These are phyloP conservation scores for Arothron firmamentum DNA, from an alignment of 2,113 vertebrate species.

Conservation along the genomic window DNA sequence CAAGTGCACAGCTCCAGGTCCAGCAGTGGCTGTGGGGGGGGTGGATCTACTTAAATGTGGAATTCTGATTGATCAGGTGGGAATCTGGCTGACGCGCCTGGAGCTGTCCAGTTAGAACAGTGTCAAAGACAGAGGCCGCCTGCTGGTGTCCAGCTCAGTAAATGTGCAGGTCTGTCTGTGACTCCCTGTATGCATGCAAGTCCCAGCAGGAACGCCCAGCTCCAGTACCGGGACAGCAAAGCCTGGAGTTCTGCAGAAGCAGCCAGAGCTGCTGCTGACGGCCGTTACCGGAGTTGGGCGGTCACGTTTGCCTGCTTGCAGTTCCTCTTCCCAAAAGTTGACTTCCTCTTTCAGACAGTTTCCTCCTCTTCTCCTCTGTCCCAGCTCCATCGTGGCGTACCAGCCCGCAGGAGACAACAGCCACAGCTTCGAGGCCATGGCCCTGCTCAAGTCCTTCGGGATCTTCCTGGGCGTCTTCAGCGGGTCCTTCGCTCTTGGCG, in stretches of 20 bases:
- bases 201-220: slow-evolving; percentile 32
- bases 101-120: too few relatives aligned
- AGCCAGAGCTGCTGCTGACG: not conserved
- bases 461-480: slow-evolving; percentile 95
- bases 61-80: too few relatives aligned
- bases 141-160: too few relatives aligned
- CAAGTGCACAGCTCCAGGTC: not conserved
- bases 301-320: slow-evolving; percentile 15
- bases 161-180: too few relatives aligned
- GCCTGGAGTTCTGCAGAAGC: not conserved
- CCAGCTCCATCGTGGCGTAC: slow-evolving; percentile 91
- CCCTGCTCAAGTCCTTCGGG: slow-evolving; percentile 91
- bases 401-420: slow-evolving; percentile 91
- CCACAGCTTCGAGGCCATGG: slow-evolving; percentile 91
- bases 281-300: slow-evolving; percentile 37
- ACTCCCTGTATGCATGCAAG: slow-evolving; percentile 4
- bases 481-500: slow-evolving; percentile 92
- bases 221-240: slow-evolving; percentile 3
- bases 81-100: too few relatives aligned
- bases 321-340: not conserved
- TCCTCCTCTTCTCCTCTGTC: too few relatives aligned
- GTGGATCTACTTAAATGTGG: too few relatives aligned
- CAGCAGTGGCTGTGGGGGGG: too few relatives aligned
- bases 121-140: too few relatives aligned
- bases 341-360: not conserved